Percentiles rank a stretch among this genome's conserved stretches.
phyloP scores from a whole-genome alignment of 2,797 vertebrate genomes.

The Eutrigla gurnardus region DNA sequence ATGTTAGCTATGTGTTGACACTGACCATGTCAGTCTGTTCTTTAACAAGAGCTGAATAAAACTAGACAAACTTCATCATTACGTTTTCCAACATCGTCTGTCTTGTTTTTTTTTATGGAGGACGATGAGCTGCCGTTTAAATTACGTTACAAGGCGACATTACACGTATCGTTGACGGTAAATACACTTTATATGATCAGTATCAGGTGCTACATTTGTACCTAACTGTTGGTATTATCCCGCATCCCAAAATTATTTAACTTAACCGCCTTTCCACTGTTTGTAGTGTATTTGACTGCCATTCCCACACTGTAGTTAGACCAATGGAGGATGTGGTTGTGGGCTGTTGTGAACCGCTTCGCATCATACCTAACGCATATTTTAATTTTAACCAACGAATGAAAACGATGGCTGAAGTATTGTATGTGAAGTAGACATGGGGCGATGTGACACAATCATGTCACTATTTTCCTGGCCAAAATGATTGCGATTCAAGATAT shows the following conservation, averaged over 20 bases:
- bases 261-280: not conserved
- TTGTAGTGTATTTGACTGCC: not conserved
- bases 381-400: not conserved
- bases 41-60: not conserved
- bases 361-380: not conserved
- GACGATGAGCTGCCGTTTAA: not conserved
- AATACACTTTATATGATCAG: not conserved
- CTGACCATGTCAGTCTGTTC: not conserved
- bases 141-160: not conserved
- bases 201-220: not conserved
- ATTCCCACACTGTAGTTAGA: not conserved
- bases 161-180: not conserved
- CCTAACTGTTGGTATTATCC: not conserved
- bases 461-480: no score
- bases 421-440: not conserved
- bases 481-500: no score
- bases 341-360: not conserved
- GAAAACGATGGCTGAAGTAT: not conserved
- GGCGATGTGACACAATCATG: no score
- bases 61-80: not conserved
- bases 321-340: not conserved
- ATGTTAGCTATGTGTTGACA: slow-evolving; percentile 30
- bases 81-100: fast-evolving
- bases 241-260: not conserved
- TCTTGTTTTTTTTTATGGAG: not conserved